Evolutionary conservation across 2,888 invertebrate genomes (phyloP).

Genomic region (Prenolepis imparis): DNA sequence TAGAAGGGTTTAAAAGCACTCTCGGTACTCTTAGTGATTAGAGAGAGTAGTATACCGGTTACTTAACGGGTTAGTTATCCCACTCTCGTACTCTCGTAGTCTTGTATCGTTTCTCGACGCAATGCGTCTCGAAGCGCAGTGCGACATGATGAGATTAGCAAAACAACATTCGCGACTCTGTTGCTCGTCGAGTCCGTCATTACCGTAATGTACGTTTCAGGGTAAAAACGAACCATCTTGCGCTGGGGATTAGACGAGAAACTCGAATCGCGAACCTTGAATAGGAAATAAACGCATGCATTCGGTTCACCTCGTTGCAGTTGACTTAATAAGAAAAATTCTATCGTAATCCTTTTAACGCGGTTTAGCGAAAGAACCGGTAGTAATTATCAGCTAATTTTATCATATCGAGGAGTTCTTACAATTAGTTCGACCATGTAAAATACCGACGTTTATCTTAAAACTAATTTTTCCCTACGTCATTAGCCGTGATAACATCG

Average conservation of each 20-base stretch:
- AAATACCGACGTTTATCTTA: not conserved
- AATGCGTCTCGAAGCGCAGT: conserved; percentile 31
- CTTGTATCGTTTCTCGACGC: conserved; percentile 49
- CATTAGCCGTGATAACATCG: conserved; percentile 18
- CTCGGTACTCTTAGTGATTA: conserved; percentile 73
- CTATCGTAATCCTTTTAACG: not conserved
- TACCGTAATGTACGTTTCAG: conserved; percentile 37
- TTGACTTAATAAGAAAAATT: not conserved
- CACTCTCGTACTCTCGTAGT: conserved; percentile 19
- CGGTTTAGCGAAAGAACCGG: not conserved
- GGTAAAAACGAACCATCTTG: conserved; percentile 20
- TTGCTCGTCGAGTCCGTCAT: conserved; percentile 10
- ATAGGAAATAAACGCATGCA: not conserved
- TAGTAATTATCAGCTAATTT: conserved; percentile 16
- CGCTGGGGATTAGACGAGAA: not conserved
- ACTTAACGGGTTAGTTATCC: conserved; percentile 72
- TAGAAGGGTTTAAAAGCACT: conserved; percentile 77
- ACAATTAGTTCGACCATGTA: not conserved
- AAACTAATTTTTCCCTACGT: conserved; percentile 5
- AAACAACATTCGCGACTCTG: conserved; percentile 19
- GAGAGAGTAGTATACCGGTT: conserved; percentile 77
- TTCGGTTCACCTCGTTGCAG: not conserved
- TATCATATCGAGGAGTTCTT: not conserved
- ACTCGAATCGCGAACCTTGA: not conserved
- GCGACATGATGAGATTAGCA: conserved; percentile 40